Conservation (phyloP, 1,140 invertebrate genomes). For the Calliopsis andreniformis region DNA sequence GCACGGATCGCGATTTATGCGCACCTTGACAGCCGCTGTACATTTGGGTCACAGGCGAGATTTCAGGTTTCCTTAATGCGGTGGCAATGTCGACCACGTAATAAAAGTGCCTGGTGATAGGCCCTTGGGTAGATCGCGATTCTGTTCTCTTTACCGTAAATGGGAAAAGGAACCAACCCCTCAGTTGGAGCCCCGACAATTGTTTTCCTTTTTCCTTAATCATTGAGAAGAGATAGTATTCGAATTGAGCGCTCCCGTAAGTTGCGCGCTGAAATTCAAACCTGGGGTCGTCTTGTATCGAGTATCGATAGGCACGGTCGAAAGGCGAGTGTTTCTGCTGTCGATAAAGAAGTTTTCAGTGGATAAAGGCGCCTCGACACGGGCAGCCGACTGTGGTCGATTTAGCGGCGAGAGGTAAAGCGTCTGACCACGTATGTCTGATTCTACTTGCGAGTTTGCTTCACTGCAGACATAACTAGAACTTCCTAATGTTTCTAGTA, state of each 20-base stretch:
- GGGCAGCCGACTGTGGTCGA: slow-evolving; percentile 19
- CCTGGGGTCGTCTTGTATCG: background rate
- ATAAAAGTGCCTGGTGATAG: slow-evolving; percentile 61
- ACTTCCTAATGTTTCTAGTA: no score
- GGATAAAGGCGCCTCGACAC: slow-evolving; percentile 34
- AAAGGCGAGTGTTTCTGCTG: background rate
- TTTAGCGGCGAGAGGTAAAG: slow-evolving; percentile 37
- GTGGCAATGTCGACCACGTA: slow-evolving; percentile 52
- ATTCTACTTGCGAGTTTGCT: background rate
- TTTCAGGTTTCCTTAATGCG: slow-evolving; percentile 57
- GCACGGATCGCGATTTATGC: slow-evolving; percentile 40
- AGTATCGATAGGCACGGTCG: background rate
- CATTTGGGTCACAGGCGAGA: slow-evolving; percentile 59
- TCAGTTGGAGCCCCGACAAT: background rate
- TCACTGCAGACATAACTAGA: no score
- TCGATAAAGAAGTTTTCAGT: slow-evolving; percentile 61
- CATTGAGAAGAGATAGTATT: background rate
- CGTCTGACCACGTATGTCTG: background rate
- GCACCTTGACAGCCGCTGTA: slow-evolving; percentile 54
- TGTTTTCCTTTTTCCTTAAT: background rate
- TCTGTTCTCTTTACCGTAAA: slow-evolving; percentile 62
- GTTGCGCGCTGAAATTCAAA: slow-evolving; percentile 12
- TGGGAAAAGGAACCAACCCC: slow-evolving; percentile 49
- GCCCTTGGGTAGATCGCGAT: slow-evolving; percentile 57
- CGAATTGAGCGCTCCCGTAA: background rate